These are phyloP conservation scores for Panonychus citri DNA, from an alignment of 1,140 invertebrate species.

Conservation along the genomic window DNA sequence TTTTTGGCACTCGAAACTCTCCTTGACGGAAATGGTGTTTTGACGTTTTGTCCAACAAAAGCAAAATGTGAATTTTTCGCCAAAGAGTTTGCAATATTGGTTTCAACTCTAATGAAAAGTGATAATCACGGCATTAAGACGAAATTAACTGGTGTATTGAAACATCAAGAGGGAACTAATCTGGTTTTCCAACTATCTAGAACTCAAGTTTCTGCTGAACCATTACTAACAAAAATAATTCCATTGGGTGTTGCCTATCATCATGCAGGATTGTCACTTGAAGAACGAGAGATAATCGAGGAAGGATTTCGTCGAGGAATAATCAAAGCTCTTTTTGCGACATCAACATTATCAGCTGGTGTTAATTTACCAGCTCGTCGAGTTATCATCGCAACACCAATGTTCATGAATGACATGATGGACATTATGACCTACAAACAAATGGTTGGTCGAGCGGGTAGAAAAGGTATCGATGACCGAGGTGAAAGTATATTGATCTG, in stretches of 20 bases:
- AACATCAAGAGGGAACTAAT: conserved; percentile 38
- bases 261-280: conserved; percentile 88
- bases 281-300: conserved; percentile 89
- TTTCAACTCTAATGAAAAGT: conserved; percentile 32
- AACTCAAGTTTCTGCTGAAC: conserved; percentile 54
- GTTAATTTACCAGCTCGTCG: conserved; percentile 86
- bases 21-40: conserved; percentile 47
- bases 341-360: conserved; percentile 82
- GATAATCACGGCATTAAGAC: conserved; percentile 1
- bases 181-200: conserved; percentile 57
- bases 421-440: conserved; percentile 74
- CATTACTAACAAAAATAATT: conserved; percentile 44
- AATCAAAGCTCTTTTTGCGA: conserved; percentile 69
- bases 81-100: conserved; percentile 48
- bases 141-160: conserved; percentile 37
- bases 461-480: conserved; percentile 56
- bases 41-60: conserved; percentile 90
- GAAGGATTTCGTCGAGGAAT: conserved; percentile 38
- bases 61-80: conserved; percentile 77
- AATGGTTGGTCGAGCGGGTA: conserved; percentile 87
- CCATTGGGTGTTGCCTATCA: conserved; percentile 83
- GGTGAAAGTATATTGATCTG: conserved; percentile 78
- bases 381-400: conserved; percentile 45
- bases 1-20: conserved; percentile 71
- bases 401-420: conserved; percentile 26